Evolutionary conservation across 2,113 vertebrate genomes (phyloP).

Genomic region (Trematocara variabile): DNA sequence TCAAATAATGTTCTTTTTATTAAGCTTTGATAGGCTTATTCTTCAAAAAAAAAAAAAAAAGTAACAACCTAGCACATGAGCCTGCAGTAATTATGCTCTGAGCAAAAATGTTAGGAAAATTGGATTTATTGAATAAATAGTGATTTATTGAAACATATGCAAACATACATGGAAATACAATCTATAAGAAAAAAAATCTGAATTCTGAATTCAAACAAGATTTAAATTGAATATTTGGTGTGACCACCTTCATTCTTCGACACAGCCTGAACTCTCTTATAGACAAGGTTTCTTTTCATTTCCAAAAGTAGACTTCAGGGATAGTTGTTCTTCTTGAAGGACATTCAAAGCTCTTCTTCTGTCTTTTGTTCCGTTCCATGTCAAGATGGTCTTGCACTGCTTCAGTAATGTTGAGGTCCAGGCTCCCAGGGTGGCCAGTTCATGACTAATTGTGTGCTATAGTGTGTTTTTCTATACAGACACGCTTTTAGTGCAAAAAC

Average conservation of each 20-base stretch:
- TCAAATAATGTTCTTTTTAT: neutral
- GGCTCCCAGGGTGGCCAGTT: neutral
- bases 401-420: neutral
- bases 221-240: neutral
- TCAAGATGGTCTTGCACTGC: neutral
- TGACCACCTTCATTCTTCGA: neutral
- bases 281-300: neutral
- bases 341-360: neutral
- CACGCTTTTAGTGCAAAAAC: neutral
- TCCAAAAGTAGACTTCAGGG: neutral
- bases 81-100: neutral
- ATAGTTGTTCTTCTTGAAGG: neutral
- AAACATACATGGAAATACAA: neutral
- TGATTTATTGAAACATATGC: neutral
- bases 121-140: neutral
- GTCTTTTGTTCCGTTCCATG: neutral
- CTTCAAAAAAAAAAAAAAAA: no score
- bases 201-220: neutral
- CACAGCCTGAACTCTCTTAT: neutral
- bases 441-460: neutral
- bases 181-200: rapidly evolving
- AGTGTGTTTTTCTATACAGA: neutral
- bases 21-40: neutral
- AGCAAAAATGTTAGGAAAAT: neutral
- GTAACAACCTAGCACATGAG: neutral